Percentiles rank a stretch among this genome's conserved stretches.
Conservation (phyloP, 2,797 vertebrate species). For the Coregonus sp. region DNA sequence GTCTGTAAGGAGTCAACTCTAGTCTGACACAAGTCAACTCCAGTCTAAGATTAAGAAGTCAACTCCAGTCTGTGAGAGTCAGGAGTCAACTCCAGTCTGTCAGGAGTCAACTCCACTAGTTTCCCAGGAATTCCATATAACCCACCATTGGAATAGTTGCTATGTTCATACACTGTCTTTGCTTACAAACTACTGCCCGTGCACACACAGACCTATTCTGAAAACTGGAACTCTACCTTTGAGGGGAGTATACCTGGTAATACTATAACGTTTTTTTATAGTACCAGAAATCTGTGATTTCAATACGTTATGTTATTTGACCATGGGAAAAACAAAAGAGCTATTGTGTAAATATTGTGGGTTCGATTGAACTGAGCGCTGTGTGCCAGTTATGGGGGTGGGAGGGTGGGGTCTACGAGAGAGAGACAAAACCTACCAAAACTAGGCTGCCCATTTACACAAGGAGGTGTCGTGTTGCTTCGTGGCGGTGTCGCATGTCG, state of each 20-base stretch:
- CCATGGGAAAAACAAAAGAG: neutral
- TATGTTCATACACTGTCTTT: too few species aligned
- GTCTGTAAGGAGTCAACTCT: neutral
- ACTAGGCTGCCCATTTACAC: constrained; percentile 70
- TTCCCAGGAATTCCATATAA: too few species aligned
- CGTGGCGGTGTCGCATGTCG: constrained; percentile 71
- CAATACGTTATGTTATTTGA: neutral
- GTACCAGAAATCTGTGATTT: too few species aligned
- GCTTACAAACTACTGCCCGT: too few species aligned
- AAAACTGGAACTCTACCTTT: neutral
- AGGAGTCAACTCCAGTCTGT: too few species aligned
- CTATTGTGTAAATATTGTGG: neutral
- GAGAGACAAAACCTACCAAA: constrained; percentile 61
- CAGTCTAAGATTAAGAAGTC: too few species aligned
- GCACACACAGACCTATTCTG: too few species aligned
- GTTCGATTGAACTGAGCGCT: neutral
- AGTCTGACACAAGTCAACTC: neutral
- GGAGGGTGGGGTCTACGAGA: neutral
- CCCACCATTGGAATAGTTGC: too few species aligned
- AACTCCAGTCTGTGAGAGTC: neutral
- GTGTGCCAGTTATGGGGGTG: neutral
- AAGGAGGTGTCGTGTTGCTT: constrained; percentile 71
- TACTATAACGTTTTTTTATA: neutral
- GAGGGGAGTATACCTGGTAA: too few species aligned
- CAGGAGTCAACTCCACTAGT: neutral